phyloP scores from a whole-genome alignment of 2,888 invertebrate species.

The Argyresthia goedartella region DNA sequence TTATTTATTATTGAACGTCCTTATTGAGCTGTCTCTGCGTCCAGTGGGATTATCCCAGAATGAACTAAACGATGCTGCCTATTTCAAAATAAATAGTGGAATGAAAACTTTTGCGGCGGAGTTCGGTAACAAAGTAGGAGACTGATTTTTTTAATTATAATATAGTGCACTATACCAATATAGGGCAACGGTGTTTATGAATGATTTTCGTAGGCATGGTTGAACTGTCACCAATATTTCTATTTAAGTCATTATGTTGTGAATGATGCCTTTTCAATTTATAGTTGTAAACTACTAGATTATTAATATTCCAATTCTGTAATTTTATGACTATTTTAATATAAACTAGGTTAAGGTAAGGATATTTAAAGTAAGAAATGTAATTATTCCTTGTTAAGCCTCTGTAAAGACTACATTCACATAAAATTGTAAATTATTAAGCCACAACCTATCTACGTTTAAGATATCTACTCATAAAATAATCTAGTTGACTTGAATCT shows the following conservation, averaged over 20 bases:
- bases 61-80: conserved; percentile 4
- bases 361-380: conserved; percentile 4
- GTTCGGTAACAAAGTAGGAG: conserved; percentile 61
- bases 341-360: conserved; percentile 31
- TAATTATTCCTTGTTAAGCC: not conserved
- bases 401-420: conserved; percentile 55
- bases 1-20: conserved; percentile 19
- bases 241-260: conserved; percentile 26
- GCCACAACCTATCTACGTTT: conserved; percentile 53
- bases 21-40: conserved; percentile 39
- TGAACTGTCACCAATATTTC: conserved; percentile 7
- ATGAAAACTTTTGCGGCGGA: conserved; percentile 33
- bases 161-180: conserved; percentile 54
- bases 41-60: conserved; percentile 29
- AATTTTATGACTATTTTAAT: conserved; percentile 53
- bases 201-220: not conserved
- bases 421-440: conserved; percentile 60
- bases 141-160: conserved; percentile 66
- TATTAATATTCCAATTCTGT: conserved; percentile 50
- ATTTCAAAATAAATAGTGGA: conserved; percentile 16
- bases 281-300: conserved; percentile 30
- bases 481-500: conserved; percentile 66
- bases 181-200: conserved; percentile 21
- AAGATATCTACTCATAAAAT: conserved; percentile 65
- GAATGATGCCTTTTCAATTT: conserved; percentile 27